phyloP scores from a whole-genome alignment of 64 coral and sea anemone species.

The Hydrozoanthus tunicans region DNA sequence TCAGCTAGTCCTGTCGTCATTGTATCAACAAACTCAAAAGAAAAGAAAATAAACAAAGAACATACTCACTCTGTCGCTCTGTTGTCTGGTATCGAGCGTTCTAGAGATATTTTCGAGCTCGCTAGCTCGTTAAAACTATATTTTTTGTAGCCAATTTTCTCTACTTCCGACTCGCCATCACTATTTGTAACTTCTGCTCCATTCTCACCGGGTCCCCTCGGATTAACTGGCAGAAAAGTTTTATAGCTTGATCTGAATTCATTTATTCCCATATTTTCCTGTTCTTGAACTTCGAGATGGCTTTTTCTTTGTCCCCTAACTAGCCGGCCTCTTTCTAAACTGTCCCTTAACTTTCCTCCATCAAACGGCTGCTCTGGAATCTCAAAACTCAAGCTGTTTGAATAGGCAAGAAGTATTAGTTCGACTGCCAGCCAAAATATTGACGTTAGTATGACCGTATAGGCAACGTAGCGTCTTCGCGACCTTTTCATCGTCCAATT shows the following conservation, averaged over 20 bases:
- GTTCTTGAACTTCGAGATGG: not conserved
- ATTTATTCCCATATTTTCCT: slow-evolving; percentile 35
- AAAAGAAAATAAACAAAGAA: slow-evolving; percentile 39
- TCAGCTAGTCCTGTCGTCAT: not conserved
- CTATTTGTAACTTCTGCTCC: slow-evolving; percentile 71
- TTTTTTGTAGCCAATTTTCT: slow-evolving; percentile 71
- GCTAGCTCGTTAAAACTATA: slow-evolving; percentile 93
- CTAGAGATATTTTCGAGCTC: slow-evolving; percentile 87
- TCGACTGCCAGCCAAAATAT: slow-evolving; percentile 82
- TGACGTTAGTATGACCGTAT: slow-evolving; percentile 83
- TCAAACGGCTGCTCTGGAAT: slow-evolving; percentile 38
- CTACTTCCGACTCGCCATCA: slow-evolving; percentile 40
- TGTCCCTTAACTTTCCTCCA: slow-evolving; percentile 11
- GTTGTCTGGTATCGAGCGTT: slow-evolving; percentile 91
- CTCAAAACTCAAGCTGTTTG: slow-evolving; percentile 69
- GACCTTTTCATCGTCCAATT: slow-evolving; percentile 67
- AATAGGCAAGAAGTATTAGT: slow-evolving; percentile 71
- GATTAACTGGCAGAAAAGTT: slow-evolving; percentile 50
- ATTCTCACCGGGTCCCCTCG: slow-evolving; percentile 54
- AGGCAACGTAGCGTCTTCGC: slow-evolving; percentile 73
- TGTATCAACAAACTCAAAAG: slow-evolving; percentile 16
- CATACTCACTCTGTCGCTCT: slow-evolving; percentile 79
- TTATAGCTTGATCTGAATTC: slow-evolving; percentile 74
- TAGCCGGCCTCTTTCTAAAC: not conserved
- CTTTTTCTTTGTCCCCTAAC: not conserved